Percentiles rank a stretch among this genome's conserved stretches.
Conservation (phyloP, 2,797 vertebrate genomes). For the Chaunax sp. region DNA sequence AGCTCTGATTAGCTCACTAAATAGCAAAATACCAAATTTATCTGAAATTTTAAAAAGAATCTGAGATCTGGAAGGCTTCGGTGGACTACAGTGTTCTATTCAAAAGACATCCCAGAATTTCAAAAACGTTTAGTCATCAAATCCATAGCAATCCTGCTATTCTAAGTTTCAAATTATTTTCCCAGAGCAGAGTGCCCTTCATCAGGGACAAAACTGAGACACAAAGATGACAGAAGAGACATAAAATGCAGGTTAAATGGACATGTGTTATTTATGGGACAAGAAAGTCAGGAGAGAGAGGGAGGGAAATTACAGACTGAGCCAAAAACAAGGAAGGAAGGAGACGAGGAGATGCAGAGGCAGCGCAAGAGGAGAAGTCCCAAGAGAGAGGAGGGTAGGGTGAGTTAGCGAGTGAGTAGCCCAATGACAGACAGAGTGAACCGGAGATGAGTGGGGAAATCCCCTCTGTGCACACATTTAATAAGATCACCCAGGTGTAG, state of each 20-base stretch:
- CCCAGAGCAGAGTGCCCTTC: no score
- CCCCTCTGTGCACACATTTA: conserved; percentile 78
- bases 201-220: conserved; percentile 12
- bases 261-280: conserved; percentile 28
- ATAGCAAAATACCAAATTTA: conserved; percentile 8
- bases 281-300: conserved; percentile 20
- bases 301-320: conserved; percentile 38
- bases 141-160: neutral
- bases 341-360: conserved; percentile 68
- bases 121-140: conserved; percentile 5
- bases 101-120: conserved; percentile 4
- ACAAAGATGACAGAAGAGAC: conserved; percentile 6
- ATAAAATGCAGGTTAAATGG: conserved; percentile 41
- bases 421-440: conserved; percentile 76
- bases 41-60: conserved; percentile 6
- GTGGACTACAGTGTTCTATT: neutral
- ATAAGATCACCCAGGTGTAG: conserved; percentile 77
- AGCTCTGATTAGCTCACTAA: conserved; percentile 17
- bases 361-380: conserved; percentile 74
- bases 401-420: conserved; percentile 71
- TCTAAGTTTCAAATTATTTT: neutral
- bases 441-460: conserved; percentile 81
- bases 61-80: neutral
- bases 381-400: conserved; percentile 66
- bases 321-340: conserved; percentile 71